Conservation (phyloP, 1,140 invertebrate species). For the Radopholus similis region DNA sequence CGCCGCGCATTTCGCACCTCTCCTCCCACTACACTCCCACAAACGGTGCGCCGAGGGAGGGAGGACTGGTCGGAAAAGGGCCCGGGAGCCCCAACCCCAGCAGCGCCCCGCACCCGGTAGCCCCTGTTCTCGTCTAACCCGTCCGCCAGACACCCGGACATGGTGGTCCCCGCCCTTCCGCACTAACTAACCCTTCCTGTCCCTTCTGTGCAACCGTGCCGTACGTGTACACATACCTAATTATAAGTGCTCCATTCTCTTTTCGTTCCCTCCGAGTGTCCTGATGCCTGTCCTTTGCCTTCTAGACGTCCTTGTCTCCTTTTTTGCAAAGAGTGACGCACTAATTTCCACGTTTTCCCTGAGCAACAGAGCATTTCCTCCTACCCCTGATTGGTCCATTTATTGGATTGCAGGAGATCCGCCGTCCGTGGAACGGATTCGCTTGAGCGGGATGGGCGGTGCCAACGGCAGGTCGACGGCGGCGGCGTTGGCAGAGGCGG, state of each 20-base stretch:
- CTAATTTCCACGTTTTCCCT: too few species aligned
- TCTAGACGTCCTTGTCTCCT: too few species aligned
- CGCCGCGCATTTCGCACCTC: not conserved
- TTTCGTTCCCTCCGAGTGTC: too few species aligned
- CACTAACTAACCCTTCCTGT: not conserved
- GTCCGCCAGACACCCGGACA: not conserved
- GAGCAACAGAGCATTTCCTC: too few species aligned
- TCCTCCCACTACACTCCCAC: not conserved
- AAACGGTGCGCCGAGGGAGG: too few species aligned
- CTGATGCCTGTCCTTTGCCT: too few species aligned
- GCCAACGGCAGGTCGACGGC: not conserved
- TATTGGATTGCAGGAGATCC: not conserved
- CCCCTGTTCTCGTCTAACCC: not conserved
- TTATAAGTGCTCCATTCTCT: too few species aligned
- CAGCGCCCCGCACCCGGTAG: too few species aligned
- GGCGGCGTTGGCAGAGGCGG: not conserved
- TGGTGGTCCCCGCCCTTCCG: not conserved
- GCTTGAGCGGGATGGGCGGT: slow-evolving; percentile 4
- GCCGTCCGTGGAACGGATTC: not conserved
- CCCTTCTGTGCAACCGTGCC: not conserved
- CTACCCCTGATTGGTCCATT: too few species aligned
- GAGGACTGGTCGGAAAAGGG: too few species aligned
- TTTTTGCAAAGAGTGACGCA: too few species aligned
- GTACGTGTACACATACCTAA: not conserved
- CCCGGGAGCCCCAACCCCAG: too few species aligned